Conservation (phyloP, 2,888 invertebrate species). For the Drosophila mulleri region DNA sequence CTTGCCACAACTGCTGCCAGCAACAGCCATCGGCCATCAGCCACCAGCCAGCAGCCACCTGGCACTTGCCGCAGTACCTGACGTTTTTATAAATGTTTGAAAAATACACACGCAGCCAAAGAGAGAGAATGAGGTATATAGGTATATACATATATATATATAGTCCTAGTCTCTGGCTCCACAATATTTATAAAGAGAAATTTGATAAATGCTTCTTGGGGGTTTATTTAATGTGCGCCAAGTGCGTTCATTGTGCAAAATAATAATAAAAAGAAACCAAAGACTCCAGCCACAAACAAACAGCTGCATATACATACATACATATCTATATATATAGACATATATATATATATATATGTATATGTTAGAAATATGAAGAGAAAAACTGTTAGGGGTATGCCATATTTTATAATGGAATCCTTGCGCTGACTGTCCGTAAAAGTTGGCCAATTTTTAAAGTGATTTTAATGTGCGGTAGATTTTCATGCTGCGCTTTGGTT, state of each 20-base stretch:
- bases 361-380: conserved; percentile 3
- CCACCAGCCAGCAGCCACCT: conserved; percentile 16
- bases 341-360: background rate
- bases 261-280: conserved; percentile 63
- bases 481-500: conserved; percentile 29
- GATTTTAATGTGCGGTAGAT: conserved; percentile 61
- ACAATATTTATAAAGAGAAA: conserved; percentile 68
- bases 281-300: conserved; percentile 22
- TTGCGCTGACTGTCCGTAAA: conserved; percentile 19
- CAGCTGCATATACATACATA: conserved; percentile 5
- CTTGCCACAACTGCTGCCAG: conserved; percentile 15
- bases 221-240: conserved; percentile 79
- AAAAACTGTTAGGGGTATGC: conserved; percentile 26
- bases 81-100: conserved; percentile 76
- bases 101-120: conserved; percentile 53
- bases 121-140: background rate
- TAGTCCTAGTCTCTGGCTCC: conserved; percentile 28
- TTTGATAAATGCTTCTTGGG: conserved; percentile 80
- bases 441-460: conserved; percentile 59
- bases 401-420: conserved; percentile 44
- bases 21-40: conserved; percentile 6
- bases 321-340: background rate
- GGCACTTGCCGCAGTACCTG: conserved; percentile 56
- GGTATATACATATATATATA: conserved; percentile 15
- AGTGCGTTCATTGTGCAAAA: conserved; percentile 75